These are phyloP conservation scores for Lasioglossum albipes DNA, from an alignment of 1,140 invertebrate species.

Conservation along the genomic window DNA sequence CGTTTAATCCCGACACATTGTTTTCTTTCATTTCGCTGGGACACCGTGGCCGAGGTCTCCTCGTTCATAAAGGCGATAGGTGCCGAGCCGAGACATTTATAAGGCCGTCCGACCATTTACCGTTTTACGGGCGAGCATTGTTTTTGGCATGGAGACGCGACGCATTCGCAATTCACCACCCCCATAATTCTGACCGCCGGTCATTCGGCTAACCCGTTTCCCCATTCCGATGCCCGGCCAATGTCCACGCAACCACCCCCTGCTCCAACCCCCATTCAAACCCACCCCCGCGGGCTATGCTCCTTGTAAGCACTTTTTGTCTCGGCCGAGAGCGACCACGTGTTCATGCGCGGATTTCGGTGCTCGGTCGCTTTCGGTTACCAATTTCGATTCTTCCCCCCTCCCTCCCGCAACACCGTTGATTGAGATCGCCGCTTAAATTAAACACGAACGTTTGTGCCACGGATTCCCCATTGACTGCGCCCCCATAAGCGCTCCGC, in stretches of 20 bases:
- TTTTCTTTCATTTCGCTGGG: neutral
- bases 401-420: neutral
- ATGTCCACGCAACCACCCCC: slow-evolving; percentile 51
- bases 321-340: slow-evolving; percentile 33
- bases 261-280: slow-evolving; percentile 18
- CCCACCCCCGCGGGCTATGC: neutral
- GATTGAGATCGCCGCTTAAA: neutral
- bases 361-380: neutral
- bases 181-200: slow-evolving; percentile 58
- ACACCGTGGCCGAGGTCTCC: neutral
- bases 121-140: slow-evolving; percentile 56
- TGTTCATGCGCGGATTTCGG: slow-evolving; percentile 25
- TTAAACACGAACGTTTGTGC: neutral
- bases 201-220: slow-evolving; percentile 66
- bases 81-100: slow-evolving; percentile 24
- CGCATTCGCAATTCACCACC: slow-evolving; percentile 46
- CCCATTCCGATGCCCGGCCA: slow-evolving; percentile 58
- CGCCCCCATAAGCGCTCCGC: too few relatives aligned
- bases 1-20: neutral
- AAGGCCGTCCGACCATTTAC: slow-evolving; percentile 26
- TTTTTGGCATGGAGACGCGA: slow-evolving; percentile 49
- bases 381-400: slow-evolving; percentile 10
- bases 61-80: slow-evolving; percentile 19
- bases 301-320: slow-evolving; percentile 46
- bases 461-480: too few relatives aligned